Evolutionary conservation across 2,888 invertebrate genomes (phyloP), one percentile per base, ranked within the genome.

Genomic region (Dryocosmus kuriphilus): DNA sequence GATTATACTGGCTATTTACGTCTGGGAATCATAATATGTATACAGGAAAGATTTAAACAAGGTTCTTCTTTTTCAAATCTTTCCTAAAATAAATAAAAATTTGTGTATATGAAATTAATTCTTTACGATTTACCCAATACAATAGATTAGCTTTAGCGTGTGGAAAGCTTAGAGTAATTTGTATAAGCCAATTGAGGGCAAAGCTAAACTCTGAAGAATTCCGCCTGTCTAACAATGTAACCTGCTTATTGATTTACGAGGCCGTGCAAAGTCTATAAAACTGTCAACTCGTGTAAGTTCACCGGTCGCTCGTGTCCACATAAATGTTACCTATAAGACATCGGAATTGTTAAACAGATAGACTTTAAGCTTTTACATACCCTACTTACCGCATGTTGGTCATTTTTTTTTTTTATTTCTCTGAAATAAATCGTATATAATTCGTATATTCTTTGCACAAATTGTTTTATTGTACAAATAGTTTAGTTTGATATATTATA

Each of bases 181-280:
- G 16, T 41, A 41, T 41, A 41, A 67, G 24, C 41, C 41, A 16
- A 65, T 41, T 38, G 63, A 38, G 65, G 27, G 4, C 16, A 16
- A 38, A 22, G 41, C 41, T 67, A 14, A 60, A 24, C 60, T 60
- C 60, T 30, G 8, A 19, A 41, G 41, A 27, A 67, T 67, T 41
- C 41, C 41, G 22, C 65, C 27, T 67, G 41, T 41, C 41, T 46
- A 46, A 67, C 65, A 67, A 67, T 46, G 35, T 67, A 41, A 41
- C 24, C 27, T 27, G 35, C 19, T 41, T 41, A 67, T 67, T 67
- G 65, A 67, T 67, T 67, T 67, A 67, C 65, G 65, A 67, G 65
- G 41, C 65, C 65, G 27, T 67, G 35, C 41, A 46, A 67, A 24
- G 65, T 22, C 41, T 67, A 67, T 67, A 67, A 67, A 67, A 67